A percentile compares a stretch with the other conserved stretches of the same genome.
Conservation (phyloP, 35 echinoderm and acorn worm genomes). For the Stichopus chloronotus region DNA sequence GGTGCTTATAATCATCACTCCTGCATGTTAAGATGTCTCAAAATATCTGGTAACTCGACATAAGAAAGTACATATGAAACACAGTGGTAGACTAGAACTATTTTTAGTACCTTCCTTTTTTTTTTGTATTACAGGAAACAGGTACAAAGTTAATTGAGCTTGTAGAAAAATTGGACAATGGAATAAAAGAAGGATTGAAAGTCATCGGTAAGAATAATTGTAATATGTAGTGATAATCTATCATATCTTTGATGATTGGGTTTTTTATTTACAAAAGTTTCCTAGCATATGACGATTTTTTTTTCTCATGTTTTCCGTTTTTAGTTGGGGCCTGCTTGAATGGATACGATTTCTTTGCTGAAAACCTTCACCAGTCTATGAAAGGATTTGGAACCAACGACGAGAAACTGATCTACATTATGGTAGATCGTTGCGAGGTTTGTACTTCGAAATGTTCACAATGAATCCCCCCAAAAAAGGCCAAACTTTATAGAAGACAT, state of each 20-base stretch:
- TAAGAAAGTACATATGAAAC: no score
- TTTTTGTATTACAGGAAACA: constrained; percentile 12
- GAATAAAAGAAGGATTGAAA: constrained; percentile 32
- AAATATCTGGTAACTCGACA: no score
- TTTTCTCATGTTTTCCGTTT: not conserved
- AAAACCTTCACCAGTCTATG: constrained; percentile 76
- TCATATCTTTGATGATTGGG: not conserved
- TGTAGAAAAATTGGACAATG: constrained; percentile 32
- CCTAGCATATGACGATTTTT: not conserved
- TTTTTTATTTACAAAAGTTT: no score
- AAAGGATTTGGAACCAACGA: constrained; percentile 89
- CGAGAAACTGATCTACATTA: constrained; percentile 77
- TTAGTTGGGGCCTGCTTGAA: constrained; percentile 28
- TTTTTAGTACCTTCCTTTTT: no score
- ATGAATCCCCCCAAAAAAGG: not conserved
- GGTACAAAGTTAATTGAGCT: constrained; percentile 15
- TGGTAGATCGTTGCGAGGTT: constrained; percentile 84
- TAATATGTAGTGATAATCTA: not conserved
- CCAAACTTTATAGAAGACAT: no score
- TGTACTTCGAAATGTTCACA: not conserved
- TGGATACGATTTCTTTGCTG: constrained; percentile 65
- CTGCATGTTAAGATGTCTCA: no score
- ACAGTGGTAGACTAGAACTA: no score
- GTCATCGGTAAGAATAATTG: constrained; percentile 10
- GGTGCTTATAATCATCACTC: no score